These are phyloP conservation scores for Tolypeutes matacus DNA, from an alignment of 2,797 vertebrate genomes.

Conservation along the genomic window DNA sequence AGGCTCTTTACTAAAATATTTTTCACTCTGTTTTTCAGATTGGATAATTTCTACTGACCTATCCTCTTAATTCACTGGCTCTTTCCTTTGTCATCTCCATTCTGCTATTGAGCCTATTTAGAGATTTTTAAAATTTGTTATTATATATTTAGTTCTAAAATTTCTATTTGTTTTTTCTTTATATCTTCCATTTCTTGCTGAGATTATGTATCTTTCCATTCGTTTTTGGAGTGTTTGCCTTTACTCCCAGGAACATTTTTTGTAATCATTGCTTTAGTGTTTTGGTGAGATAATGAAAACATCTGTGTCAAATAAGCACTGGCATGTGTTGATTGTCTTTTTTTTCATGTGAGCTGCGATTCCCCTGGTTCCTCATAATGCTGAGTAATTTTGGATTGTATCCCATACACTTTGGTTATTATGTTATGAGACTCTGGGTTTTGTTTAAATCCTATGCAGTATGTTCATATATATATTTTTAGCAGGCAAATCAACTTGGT, in stretches of 20 bases:
- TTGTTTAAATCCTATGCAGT: constrained; percentile 7
- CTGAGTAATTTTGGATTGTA: neutral
- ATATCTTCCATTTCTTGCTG: neutral
- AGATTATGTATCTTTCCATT: neutral
- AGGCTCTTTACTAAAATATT: neutral
- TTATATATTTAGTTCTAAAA: neutral
- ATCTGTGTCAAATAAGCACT: constrained; percentile 1
- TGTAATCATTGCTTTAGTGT: neutral
- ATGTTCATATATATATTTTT: constrained; percentile 35
- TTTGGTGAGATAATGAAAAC: neutral
- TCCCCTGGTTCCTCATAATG: neutral
- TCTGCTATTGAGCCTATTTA: neutral
- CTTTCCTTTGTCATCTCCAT: neutral
- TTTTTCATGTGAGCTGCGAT: neutral
- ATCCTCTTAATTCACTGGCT: neutral
- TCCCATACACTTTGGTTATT: neutral
- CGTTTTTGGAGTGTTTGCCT: neutral
- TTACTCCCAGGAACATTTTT: constrained; percentile 2
- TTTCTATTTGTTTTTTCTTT: too few species aligned
- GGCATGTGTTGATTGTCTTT: neutral
- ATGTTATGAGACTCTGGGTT: neutral
- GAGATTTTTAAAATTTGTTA: neutral
- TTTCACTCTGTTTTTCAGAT: neutral
- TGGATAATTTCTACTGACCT: neutral
- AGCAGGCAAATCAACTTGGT: neutral